A percentile compares a stretch with the other conserved stretches of the same genome.
These are phyloP conservation scores for Indicator indicator DNA, from an alignment of 2,113 vertebrate species.

Conservation along the genomic window DNA sequence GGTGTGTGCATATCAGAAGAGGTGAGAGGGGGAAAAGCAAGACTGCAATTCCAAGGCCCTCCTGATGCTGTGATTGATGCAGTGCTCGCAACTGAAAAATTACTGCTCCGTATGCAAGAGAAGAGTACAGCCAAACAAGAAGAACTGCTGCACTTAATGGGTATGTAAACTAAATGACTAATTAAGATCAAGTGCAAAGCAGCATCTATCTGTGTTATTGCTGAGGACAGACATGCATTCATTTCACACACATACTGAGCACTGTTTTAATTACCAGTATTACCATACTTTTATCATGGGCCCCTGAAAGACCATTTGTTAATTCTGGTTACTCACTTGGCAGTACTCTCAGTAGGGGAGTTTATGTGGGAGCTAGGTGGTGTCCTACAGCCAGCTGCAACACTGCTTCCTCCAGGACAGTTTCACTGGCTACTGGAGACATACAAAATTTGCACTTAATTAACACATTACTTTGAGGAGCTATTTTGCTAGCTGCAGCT, in stretches of 20 bases:
- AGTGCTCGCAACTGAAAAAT: constrained; percentile 73
- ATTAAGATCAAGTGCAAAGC: neutral
- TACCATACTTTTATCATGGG: neutral
- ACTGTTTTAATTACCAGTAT: neutral
- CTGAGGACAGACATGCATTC: neutral
- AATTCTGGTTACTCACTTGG: neutral
- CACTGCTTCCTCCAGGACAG: neutral
- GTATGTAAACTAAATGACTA: constrained; percentile 65
- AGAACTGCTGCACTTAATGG: constrained; percentile 23
- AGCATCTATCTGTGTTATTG: neutral
- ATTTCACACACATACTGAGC: neutral
- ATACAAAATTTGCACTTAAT: neutral
- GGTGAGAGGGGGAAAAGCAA: constrained; percentile 46
- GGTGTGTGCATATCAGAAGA: constrained; percentile 65
- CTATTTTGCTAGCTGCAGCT: neutral
- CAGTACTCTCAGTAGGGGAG: neutral
- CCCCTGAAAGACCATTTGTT: neutral
- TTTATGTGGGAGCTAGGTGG: neutral
- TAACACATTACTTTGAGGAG: neutral
- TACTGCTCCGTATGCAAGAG: constrained; percentile 78
- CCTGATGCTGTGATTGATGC: neutral
- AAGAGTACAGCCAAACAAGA: constrained; percentile 62
- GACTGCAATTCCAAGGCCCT: constrained; percentile 71
- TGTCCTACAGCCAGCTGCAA: neutral
- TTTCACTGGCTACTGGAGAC: neutral